Percentiles rank a stretch among this genome's conserved stretches.
These are phyloP conservation scores for Proisotoma minuta DNA, from an alignment of 2,888 invertebrate genomes.

Conservation along the genomic window DNA sequence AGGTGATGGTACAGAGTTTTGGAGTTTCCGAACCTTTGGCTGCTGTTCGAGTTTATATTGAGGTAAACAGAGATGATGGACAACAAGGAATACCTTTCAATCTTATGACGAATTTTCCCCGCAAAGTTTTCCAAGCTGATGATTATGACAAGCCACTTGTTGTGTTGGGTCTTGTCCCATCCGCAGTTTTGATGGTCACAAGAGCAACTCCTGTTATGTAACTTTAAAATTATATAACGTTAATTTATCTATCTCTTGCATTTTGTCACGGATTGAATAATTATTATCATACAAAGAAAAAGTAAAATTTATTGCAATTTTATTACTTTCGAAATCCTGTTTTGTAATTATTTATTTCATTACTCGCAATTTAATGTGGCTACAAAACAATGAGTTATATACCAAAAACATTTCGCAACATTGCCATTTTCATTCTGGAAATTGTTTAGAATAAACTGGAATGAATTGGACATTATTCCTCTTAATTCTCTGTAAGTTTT, in stretches of 20 bases:
- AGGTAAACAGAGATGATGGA: slow-evolving; percentile 73
- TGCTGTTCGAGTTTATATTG: slow-evolving; percentile 81
- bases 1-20: slow-evolving; percentile 68
- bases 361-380: too few relatives aligned
- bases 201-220: slow-evolving; percentile 22
- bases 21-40: slow-evolving; percentile 82
- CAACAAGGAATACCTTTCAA: slow-evolving; percentile 63
- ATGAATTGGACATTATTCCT: background rate
- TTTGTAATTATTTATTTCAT: too few relatives aligned
- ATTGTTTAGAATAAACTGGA: background rate
- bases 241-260: too few relatives aligned
- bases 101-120: slow-evolving; percentile 85
- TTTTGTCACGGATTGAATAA: too few relatives aligned
- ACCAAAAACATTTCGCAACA: background rate
- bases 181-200: slow-evolving; percentile 75
- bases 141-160: slow-evolving; percentile 86
- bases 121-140: slow-evolving; percentile 68
- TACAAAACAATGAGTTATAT: too few relatives aligned
- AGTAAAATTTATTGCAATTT: too few relatives aligned
- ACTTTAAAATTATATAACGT: too few relatives aligned
- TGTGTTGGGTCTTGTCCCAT: slow-evolving; percentile 74
- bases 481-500: background rate
- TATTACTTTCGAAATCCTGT: too few relatives aligned
- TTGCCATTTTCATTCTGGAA: background rate
- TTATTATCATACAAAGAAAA: too few relatives aligned